A percentile compares a stretch with the other conserved stretches of the same genome.
Evolutionary conservation across 2,888 invertebrate genomes (phyloP).

Genomic region (Cremastinae sp.): DNA sequence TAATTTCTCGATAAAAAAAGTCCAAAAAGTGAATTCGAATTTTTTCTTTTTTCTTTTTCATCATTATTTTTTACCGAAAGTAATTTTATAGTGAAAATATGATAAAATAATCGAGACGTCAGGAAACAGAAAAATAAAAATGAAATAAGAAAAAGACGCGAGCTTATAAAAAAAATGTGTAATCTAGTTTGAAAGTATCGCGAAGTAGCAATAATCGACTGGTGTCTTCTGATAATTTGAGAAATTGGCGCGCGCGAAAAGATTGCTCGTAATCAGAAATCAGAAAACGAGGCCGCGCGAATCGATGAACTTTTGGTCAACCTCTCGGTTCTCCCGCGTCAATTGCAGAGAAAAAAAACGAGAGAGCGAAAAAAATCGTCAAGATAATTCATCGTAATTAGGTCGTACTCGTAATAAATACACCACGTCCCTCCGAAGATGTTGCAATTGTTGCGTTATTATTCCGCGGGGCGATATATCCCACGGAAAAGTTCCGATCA

Average conservation of each 20-base stretch:
- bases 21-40: no score
- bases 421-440: constrained; percentile 3
- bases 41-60: no score
- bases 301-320: constrained; percentile 52
- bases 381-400: constrained; percentile 51
- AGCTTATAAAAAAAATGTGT: no score
- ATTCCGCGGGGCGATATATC: neutral
- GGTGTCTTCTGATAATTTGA: no score
- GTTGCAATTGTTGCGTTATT: constrained; percentile 20
- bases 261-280: constrained; percentile 29
- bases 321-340: constrained; percentile 1
- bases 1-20: no score
- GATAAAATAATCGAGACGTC: no score
- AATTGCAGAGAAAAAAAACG: neutral
- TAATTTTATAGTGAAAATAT: no score
- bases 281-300: constrained; percentile 23
- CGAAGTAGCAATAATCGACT: no score
- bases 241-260: neutral
- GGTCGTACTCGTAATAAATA: constrained; percentile 43
- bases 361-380: constrained; percentile 19
- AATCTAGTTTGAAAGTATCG: no score
- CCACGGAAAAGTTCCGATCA: constrained; percentile 9
- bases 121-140: no score
- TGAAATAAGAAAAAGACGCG: no score
- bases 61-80: no score